A percentile compares a stretch with the other conserved stretches of the same genome.
Conservation (phyloP, 2,888 invertebrate genomes). For the Mechanitis mazaeus region DNA sequence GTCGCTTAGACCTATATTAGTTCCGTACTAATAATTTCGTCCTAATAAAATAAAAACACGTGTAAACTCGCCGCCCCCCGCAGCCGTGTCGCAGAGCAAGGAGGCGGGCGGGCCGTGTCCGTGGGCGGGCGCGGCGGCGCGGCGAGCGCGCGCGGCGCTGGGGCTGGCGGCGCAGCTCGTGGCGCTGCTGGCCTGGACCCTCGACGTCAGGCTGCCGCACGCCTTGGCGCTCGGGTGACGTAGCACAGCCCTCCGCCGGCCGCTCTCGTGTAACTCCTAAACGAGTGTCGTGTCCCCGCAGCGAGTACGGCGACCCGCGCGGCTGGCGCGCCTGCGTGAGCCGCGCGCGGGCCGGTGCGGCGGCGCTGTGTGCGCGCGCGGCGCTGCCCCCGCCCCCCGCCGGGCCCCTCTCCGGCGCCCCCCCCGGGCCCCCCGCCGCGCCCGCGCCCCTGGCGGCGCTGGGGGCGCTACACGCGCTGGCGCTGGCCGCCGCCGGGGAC, state of each 20-base stretch:
- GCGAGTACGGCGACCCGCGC: slow-evolving; percentile 88
- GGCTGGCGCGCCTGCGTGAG: slow-evolving; percentile 83
- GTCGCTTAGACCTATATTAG: no score
- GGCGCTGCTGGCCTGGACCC: slow-evolving; percentile 86
- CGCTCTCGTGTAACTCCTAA: no score
- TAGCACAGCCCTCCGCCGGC: no score
- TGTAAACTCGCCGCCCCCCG: no score
- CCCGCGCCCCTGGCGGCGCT: slow-evolving; percentile 81
- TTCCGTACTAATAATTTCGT: no score
- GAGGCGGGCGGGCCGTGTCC: slow-evolving; percentile 27
- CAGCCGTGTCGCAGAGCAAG: slow-evolving; percentile 30
- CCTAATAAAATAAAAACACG: no score
- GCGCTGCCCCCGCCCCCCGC: slow-evolving; percentile 46
- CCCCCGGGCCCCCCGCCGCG: slow-evolving; percentile 78
- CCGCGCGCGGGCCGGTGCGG: slow-evolving; percentile 82
- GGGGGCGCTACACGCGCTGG: slow-evolving; percentile 70
- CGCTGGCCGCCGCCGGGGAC: slow-evolving; percentile 51
- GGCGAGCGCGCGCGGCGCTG: slow-evolving; percentile 81
- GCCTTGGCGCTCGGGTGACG: slow-evolving; percentile 45
- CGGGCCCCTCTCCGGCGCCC: slow-evolving; percentile 78
- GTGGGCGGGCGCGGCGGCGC: slow-evolving; percentile 54
- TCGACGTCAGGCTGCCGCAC: slow-evolving; percentile 87
- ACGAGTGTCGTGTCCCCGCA: slow-evolving; percentile 42
- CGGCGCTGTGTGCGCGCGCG: slow-evolving; percentile 80
- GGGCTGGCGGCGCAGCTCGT: slow-evolving; percentile 91